Percentiles rank a stretch among this genome's conserved stretches.
These are phyloP conservation scores for Phymastichus coffea DNA, from an alignment of 1,140 invertebrate genomes.

Conservation along the genomic window DNA sequence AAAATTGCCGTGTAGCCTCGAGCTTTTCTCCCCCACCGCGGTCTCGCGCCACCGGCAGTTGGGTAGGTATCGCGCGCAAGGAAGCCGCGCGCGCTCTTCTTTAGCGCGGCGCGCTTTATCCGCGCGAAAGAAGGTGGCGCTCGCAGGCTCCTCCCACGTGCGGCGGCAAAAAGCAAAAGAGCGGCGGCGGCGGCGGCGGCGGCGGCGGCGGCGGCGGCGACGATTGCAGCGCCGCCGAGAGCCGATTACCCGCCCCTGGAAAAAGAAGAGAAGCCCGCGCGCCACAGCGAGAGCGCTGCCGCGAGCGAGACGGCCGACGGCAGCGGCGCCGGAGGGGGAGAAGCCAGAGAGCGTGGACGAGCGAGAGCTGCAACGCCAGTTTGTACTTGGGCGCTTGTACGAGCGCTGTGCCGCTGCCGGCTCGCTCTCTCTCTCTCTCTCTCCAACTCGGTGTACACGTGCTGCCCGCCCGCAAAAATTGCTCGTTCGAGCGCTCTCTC, in stretches of 20 bases:
- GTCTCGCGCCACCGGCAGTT: conserved; percentile 32
- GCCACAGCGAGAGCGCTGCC: too few species aligned
- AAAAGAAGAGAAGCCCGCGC: too few species aligned
- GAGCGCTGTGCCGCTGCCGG: conserved; percentile 4
- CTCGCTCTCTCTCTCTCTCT: conserved; percentile 24
- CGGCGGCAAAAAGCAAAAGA: conserved; percentile 2
- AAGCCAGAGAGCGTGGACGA: conserved; percentile 14
- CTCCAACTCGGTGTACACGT: conserved; percentile 32
- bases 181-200: too few species aligned
- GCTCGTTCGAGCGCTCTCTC: too few species aligned
- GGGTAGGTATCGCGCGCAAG: background rate
- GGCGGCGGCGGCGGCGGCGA: too few species aligned
- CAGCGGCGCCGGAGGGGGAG: background rate
- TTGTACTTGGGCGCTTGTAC: conserved; percentile 41
- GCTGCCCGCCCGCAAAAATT: too few species aligned
- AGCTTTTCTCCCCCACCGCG: conserved; percentile 47
- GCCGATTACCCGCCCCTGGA: too few species aligned
- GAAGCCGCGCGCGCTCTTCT: conserved; percentile 30
- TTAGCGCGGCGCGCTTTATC: conserved; percentile 24
- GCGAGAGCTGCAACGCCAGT: conserved; percentile 41
- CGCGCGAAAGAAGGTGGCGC: conserved; percentile 34
- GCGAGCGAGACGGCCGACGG: too few species aligned
- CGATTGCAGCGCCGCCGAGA: too few species aligned
- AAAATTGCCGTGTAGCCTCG: conserved; percentile 57
- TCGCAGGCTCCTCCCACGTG: conserved; percentile 29